These are phyloP conservation scores for Herminia tarsipennalis DNA, from an alignment of 2,888 invertebrate species.

Conservation along the genomic window DNA sequence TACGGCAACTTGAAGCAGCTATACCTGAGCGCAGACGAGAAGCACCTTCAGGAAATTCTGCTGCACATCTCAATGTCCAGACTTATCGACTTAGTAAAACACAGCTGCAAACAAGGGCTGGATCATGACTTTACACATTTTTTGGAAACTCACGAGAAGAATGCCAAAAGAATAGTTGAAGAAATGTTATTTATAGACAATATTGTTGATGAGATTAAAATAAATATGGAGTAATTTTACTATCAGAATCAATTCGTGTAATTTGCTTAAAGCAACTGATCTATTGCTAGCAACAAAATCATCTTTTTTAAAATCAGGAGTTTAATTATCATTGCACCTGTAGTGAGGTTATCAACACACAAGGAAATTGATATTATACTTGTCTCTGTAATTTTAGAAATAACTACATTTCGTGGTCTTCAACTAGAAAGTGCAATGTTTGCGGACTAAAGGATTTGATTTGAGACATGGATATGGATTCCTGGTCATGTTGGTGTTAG, in stretches of 20 bases:
- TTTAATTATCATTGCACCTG: too few relatives aligned
- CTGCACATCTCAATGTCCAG: conserved; percentile 58
- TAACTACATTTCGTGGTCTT: too few relatives aligned
- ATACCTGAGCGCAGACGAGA: conserved; percentile 47
- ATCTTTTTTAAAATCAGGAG: too few relatives aligned
- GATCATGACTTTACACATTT: conserved; percentile 50
- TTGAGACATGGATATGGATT: too few relatives aligned
- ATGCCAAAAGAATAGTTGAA: conserved; percentile 45
- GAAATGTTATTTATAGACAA: conserved; percentile 56
- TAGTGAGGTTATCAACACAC: too few relatives aligned
- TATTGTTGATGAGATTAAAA: conserved; percentile 51
- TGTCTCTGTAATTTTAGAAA: too few relatives aligned
- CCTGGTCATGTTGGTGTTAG: too few relatives aligned
- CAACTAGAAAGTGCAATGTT: too few relatives aligned
- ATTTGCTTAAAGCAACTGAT: neutral
- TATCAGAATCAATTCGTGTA: neutral
- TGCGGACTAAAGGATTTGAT: too few relatives aligned
- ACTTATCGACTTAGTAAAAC: conserved; percentile 59
- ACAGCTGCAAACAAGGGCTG: conserved; percentile 45
- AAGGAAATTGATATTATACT: too few relatives aligned
- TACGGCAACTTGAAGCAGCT: conserved; percentile 58
- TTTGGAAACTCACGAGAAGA: conserved; percentile 43
- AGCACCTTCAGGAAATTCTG: conserved; percentile 51
- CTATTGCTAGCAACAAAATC: too few relatives aligned
- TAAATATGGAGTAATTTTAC: conserved; percentile 4